A percentile compares a stretch with the other conserved stretches of the same genome.
Evolutionary conservation across 2,888 invertebrate genomes (phyloP).

Genomic region (Germaria angustata): DNA sequence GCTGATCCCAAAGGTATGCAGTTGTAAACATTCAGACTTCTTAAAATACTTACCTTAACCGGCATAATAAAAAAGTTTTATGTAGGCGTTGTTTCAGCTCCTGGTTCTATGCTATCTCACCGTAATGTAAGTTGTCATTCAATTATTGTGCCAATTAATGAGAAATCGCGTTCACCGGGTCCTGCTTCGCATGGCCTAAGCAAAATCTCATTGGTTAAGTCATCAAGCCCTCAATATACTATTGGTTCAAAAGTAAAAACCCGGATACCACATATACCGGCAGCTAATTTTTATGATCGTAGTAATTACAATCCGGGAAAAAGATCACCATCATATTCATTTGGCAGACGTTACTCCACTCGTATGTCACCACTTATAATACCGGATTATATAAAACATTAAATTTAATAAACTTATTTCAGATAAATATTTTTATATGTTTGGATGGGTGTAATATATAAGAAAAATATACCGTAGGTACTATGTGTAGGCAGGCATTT

Average conservation of each 20-base stretch:
- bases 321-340: slow-evolving; percentile 27
- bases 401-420: not conserved
- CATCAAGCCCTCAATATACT: slow-evolving; percentile 31
- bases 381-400: not conserved
- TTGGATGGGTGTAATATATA: too few species aligned
- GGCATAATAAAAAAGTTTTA: not conserved
- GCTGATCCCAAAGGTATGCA: not conserved
- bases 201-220: slow-evolving; percentile 17
- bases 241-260: slow-evolving; percentile 4
- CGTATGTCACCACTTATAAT: slow-evolving; percentile 3
- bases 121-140: not conserved
- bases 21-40: not conserved
- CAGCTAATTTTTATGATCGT: slow-evolving; percentile 34
- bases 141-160: not conserved
- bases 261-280: not conserved
- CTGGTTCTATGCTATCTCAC: too few species aligned
- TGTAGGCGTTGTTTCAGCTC: not conserved
- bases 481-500: too few species aligned
- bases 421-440: not conserved
- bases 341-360: slow-evolving; percentile 22
- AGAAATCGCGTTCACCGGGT: slow-evolving; percentile 26
- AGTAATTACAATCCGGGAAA: slow-evolving; percentile 37
- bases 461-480: too few species aligned
- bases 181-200: slow-evolving; percentile 15
- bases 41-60: slow-evolving; percentile 10